Percentiles rank a stretch among this genome's conserved stretches.
phyloP scores from a whole-genome alignment of 1,140 invertebrate genomes.

The Scaptomyza graminum region DNA sequence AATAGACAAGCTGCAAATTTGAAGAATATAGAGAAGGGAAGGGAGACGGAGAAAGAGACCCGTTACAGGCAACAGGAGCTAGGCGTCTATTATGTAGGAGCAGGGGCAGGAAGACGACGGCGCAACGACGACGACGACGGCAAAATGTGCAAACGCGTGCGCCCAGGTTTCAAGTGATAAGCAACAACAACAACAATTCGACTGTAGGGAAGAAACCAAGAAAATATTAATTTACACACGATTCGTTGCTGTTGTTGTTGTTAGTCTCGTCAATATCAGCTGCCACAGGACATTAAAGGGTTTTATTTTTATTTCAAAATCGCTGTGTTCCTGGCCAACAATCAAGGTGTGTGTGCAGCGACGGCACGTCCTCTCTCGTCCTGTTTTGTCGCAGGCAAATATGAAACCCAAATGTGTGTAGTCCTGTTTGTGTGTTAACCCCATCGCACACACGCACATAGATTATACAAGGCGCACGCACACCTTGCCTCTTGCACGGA shows the following conservation, averaged over 20 bases:
- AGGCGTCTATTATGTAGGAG: not conserved
- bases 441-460: slow-evolving; percentile 40
- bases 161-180: slow-evolving; percentile 61
- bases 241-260: slow-evolving; percentile 10
- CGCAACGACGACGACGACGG: slow-evolving; percentile 48
- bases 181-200: slow-evolving; percentile 1
- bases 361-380: slow-evolving; percentile 59
- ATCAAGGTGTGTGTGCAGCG: slow-evolving; percentile 51
- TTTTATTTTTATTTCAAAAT: not conserved
- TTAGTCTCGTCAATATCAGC: slow-evolving; percentile 48
- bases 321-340: slow-evolving; percentile 17
- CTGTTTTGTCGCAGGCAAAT: slow-evolving; percentile 49
- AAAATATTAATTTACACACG: slow-evolving; percentile 80
- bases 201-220: slow-evolving; percentile 35
- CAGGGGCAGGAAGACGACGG: slow-evolving; percentile 48
- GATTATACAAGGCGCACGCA: slow-evolving; percentile 4
- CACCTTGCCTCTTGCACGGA: slow-evolving; percentile 43
- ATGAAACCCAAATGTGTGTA: slow-evolving; percentile 37
- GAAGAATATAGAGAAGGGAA: not conserved
- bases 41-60: slow-evolving; percentile 11
- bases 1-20: slow-evolving; percentile 71
- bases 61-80: slow-evolving; percentile 16
- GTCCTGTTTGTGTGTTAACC: slow-evolving; percentile 41
- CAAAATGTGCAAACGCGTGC: slow-evolving; percentile 72
- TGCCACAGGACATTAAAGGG: slow-evolving; percentile 56